Base-by-base conservation (phyloP, 1,140 invertebrate species). In the Acromyrmex charruanus region DNA sequence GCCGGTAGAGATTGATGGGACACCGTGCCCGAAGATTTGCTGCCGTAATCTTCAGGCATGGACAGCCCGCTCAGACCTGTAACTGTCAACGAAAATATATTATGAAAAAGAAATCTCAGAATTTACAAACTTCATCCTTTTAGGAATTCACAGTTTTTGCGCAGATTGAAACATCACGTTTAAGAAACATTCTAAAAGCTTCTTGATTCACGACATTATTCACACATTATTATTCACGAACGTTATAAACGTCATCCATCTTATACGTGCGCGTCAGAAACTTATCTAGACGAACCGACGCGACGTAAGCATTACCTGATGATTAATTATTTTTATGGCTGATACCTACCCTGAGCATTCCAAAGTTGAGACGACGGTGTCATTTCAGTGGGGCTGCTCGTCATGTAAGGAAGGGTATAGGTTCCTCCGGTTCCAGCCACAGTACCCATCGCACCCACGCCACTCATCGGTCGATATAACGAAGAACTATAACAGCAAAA, bases 1-100 rank as follows among this genome's bases (percentile, higher is more conserved):
- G 92, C 93, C 0, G 94, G 94, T 59, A 95, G 49, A 0, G 87
- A 90, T 77, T 94, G 94, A 71, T 94, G 93, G 39, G 88, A 88
- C 18, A 91, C 93, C 12, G 91, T 80, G 0, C 87, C 69, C n/a
- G 92, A 84, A 2, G 94, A 79, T 49, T 95, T 95, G 6, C 79
- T 89, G 51, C 89, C 90, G 71, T 94, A 95, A 35, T 95, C 94
- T 4, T 95, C 94, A 2, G 90, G 65, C 0, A 93, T 88, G 1
- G 92, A 59, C 1, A 94, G 85, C 0, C 86, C 35, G 21, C 55
- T 81, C 16, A 94, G n/a, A 5, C 87, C 89, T 88, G 35, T 59
- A 65, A 75, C 21, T 77, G 9, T n/a, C n/a, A 58, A 44, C 1
- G 6, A 39, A 44, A 14, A 7, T 58, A 12, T 16, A 39, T 14